Conservation (phyloP, 35 echinoderm and acorn worm species). For the Ptychodera flava region DNA sequence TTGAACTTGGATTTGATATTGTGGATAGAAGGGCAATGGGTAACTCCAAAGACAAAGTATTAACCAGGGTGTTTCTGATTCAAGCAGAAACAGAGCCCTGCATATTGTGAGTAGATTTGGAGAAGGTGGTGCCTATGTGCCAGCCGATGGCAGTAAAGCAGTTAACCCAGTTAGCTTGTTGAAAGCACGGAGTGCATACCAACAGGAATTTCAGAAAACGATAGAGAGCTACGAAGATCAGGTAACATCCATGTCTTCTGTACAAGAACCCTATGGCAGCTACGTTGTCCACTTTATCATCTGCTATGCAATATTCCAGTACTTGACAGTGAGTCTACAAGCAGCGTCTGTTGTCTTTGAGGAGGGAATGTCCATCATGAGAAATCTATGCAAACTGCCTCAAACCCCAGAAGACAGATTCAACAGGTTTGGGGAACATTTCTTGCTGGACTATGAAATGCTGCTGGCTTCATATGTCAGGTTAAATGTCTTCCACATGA, state of each 20-base stretch:
- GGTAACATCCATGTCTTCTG: neutral
- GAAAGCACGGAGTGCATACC: slow-evolving; percentile 69
- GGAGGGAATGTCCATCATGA: slow-evolving; percentile 32
- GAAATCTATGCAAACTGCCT: neutral
- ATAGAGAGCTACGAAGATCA: neutral
- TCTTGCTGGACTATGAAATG: slow-evolving; percentile 51
- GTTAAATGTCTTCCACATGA: slow-evolving; percentile 47
- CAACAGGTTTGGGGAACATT: slow-evolving; percentile 18
- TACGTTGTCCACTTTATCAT: slow-evolving; percentile 49
- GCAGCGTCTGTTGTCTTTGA: slow-evolving; percentile 67
- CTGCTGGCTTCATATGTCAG: slow-evolving; percentile 38
- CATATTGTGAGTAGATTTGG: slow-evolving; percentile 59
- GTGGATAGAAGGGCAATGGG: neutral
- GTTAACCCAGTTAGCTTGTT: slow-evolving; percentile 52
- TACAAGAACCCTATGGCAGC: slow-evolving; percentile 29
- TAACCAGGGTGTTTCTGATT: neutral
- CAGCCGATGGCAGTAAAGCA: slow-evolving; percentile 8
- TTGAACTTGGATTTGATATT: slow-evolving; percentile 37
- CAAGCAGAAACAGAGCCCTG: slow-evolving; percentile 15
- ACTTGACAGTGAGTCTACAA: slow-evolving; percentile 76
- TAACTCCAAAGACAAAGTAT: neutral
- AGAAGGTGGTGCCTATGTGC: slow-evolving; percentile 47
- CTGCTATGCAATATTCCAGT: slow-evolving; percentile 91
- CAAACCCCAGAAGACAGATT: slow-evolving; percentile 7
- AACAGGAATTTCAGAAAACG: slow-evolving; percentile 39